A percentile compares a stretch with the other conserved stretches of the same genome.
phyloP scores from a whole-genome alignment of 2,888 invertebrate species.

The Drosophila kanekoi region DNA sequence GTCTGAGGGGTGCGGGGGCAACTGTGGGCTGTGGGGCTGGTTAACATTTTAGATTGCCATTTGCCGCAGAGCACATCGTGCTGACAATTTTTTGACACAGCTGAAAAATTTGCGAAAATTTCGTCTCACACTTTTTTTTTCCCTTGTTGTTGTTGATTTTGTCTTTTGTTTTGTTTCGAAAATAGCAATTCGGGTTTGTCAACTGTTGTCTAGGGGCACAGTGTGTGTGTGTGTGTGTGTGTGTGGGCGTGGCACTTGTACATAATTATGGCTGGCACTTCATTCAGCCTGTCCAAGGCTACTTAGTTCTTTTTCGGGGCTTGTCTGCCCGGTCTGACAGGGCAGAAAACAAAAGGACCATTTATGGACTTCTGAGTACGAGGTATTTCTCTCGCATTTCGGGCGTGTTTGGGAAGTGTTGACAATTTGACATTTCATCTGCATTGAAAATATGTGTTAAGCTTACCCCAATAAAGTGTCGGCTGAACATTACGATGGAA shows the following conservation, averaged over 20 bases:
- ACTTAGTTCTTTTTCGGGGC: constrained; percentile 32
- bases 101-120: constrained; percentile 78
- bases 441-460: constrained; percentile 35
- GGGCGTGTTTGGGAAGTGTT: constrained; percentile 3
- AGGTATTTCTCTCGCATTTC: constrained; percentile 19
- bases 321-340: constrained; percentile 30
- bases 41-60: constrained; percentile 64
- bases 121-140: constrained; percentile 44
- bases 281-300: constrained; percentile 62
- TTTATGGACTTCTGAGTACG: constrained; percentile 25
- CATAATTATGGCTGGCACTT: constrained; percentile 72
- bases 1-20: background rate
- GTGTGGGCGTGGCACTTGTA: constrained; percentile 67
- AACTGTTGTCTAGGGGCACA: constrained; percentile 47
- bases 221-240: constrained; percentile 12
- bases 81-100: constrained; percentile 80
- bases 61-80: constrained; percentile 62
- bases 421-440: constrained; percentile 70
- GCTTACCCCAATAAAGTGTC: constrained; percentile 11
- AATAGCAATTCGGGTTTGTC: constrained; percentile 71
- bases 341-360: constrained; percentile 41
- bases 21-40: constrained; percentile 30
- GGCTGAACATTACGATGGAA: constrained; percentile 16
- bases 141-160: constrained; percentile 20
- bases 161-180: constrained; percentile 56